Conservation (phyloP, 2,113 vertebrate species). For the Phodopus roborovskii region DNA sequence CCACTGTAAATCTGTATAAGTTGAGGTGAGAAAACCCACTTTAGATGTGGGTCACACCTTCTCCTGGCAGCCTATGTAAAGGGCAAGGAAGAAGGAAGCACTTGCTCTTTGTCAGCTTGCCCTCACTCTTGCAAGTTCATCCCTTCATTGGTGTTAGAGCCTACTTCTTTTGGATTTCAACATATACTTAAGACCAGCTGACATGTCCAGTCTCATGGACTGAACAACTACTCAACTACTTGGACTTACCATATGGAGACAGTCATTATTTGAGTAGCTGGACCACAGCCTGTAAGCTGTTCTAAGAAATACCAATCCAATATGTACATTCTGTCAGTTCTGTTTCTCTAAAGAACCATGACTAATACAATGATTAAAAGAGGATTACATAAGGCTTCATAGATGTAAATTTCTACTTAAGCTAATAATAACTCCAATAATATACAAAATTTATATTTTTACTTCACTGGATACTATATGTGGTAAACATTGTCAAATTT, state of each 20-base stretch:
- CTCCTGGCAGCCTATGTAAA: neutral
- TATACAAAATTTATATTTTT: neutral
- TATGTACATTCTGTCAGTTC: neutral
- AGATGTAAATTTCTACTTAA: neutral
- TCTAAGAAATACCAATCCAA: no score
- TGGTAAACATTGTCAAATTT: neutral
- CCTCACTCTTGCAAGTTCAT: neutral
- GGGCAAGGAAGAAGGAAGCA: neutral
- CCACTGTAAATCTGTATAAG: neutral
- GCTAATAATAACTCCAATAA: neutral
- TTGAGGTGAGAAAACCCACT: neutral
- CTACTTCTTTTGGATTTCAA: no score
- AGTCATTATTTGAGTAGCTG: no score
- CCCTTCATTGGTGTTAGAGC: no score
- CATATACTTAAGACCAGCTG: no score
- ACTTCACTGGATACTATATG: neutral
- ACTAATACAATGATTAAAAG: neutral
- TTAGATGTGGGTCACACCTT: neutral
- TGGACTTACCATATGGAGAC: no score
- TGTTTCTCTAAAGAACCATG: neutral
- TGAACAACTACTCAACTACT: no score
- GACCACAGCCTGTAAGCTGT: neutral
- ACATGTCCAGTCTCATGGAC: no score
- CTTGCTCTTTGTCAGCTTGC: neutral
- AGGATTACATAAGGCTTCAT: neutral